Conservation (phyloP, 2,888 invertebrate genomes). For the Dicyrtoma fusca region DNA sequence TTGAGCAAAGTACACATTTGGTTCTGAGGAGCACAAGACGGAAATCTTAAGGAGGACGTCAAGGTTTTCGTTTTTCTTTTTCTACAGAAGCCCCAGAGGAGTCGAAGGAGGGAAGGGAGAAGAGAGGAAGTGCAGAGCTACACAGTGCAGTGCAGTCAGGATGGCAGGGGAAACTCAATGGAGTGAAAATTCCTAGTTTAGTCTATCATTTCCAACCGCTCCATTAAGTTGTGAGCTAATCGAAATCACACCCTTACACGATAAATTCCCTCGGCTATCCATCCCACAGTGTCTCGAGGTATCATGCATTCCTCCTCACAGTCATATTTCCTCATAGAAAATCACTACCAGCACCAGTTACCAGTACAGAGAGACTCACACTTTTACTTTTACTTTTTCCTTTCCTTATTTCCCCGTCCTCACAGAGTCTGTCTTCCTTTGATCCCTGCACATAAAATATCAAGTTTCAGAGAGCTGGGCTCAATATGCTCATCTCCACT, state of each 20-base stretch:
- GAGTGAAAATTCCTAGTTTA: constrained; percentile 56
- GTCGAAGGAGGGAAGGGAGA: too few species aligned
- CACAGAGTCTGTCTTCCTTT: background rate
- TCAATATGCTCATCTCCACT: too few species aligned
- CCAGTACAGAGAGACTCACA: background rate
- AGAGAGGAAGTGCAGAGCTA: too few species aligned
- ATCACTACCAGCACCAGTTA: background rate
- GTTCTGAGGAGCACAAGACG: too few species aligned
- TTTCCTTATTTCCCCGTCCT: background rate
- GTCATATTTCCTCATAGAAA: too few species aligned
- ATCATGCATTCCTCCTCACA: background rate
- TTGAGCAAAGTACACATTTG: too few species aligned
- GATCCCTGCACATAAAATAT: too few species aligned
- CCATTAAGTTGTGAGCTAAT: constrained; percentile 55
- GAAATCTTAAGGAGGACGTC: too few species aligned
- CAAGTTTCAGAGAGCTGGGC: too few species aligned
- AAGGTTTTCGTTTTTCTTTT: too few species aligned
- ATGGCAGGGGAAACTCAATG: constrained; percentile 45
- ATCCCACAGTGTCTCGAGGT: constrained; percentile 1
- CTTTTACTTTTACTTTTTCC: background rate
- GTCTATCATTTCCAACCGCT: constrained; percentile 57
- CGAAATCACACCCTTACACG: constrained; percentile 49
- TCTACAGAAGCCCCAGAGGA: too few species aligned
- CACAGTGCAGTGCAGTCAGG: background rate
- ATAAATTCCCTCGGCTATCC: constrained; percentile 51